phyloP scores from a whole-genome alignment of 2,888 invertebrate species.

The Sphecodes monilicornis region DNA sequence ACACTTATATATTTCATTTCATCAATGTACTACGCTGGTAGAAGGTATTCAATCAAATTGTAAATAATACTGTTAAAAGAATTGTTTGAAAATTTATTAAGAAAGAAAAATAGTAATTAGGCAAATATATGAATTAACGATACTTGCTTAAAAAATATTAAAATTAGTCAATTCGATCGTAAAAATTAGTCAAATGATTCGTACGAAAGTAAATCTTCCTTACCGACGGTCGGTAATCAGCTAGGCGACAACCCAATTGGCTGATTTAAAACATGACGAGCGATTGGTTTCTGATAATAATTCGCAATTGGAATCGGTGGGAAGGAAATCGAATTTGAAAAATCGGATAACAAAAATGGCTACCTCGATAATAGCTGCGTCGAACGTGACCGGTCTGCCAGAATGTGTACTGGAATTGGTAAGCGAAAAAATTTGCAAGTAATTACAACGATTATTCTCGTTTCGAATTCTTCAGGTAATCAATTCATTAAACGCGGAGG shows the following conservation, averaged over 20 bases:
- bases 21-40: no score
- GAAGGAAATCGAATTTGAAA: not conserved
- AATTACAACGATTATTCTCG: not conserved
- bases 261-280: not conserved
- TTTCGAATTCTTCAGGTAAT: slow-evolving; percentile 85
- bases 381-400: slow-evolving; percentile 28
- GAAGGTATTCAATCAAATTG: not conserved
- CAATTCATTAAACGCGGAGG: slow-evolving; percentile 90
- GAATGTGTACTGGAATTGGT: slow-evolving; percentile 49
- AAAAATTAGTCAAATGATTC: not conserved
- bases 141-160: no score
- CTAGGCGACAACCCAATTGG: not conserved
- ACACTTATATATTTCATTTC: not conserved
- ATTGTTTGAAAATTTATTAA: not conserved
- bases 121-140: no score
- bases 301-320: not conserved
- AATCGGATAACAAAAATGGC: slow-evolving; percentile 24
- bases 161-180: not conserved
- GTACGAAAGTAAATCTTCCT: not conserved
- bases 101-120: not conserved
- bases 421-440: not conserved
- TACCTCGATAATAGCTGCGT: not conserved
- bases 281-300: not conserved
- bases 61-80: not conserved
- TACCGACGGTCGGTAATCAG: not conserved